Evolutionary conservation across 2,113 vertebrate species (phyloP).

Genomic region (Gambusia holbrooki): DNA sequence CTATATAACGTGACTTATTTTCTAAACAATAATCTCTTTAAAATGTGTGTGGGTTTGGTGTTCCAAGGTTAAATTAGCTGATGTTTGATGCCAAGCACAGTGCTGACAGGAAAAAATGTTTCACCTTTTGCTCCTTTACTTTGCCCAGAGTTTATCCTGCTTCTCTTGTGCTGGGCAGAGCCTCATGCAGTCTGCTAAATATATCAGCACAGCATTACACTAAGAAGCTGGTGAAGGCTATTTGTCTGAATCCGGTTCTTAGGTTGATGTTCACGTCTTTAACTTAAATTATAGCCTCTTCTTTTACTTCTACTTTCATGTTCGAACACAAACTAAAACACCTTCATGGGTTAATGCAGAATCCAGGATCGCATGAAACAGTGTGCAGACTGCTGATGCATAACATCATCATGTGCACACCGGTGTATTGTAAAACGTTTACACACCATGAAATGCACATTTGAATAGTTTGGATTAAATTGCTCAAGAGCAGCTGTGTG

Average conservation of each 20-base stretch:
- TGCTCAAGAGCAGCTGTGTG: no score
- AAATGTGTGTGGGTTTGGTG: slow-evolving; percentile 16
- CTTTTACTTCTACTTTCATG: no score
- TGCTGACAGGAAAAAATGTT: slow-evolving; percentile 57
- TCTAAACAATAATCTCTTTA: slow-evolving; percentile 18
- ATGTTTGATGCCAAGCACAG: slow-evolving; percentile 48
- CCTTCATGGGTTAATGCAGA: no score
- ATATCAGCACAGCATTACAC: neutral
- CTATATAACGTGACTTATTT: slow-evolving; percentile 9
- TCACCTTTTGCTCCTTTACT: slow-evolving; percentile 54
- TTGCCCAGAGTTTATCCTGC: slow-evolving; percentile 21
- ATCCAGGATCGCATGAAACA: neutral
- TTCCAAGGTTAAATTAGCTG: slow-evolving; percentile 54
- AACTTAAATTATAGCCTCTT: neutral
- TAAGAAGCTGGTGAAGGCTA: neutral
- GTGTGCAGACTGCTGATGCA: neutral
- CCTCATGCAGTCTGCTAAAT: neutral
- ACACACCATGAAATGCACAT: no score
- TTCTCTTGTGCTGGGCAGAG: neutral
- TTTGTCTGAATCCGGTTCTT: neutral
- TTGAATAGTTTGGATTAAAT: no score
- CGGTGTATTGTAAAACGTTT: no score
- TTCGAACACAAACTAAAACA: no score
- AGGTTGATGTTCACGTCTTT: neutral
- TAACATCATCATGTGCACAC: no score